Evolutionary conservation across 53 echinoderm and acorn worm genomes (phyloP), one percentile per base, ranked within the genome.

Genomic region (Apostichopus leukothele): DNA sequence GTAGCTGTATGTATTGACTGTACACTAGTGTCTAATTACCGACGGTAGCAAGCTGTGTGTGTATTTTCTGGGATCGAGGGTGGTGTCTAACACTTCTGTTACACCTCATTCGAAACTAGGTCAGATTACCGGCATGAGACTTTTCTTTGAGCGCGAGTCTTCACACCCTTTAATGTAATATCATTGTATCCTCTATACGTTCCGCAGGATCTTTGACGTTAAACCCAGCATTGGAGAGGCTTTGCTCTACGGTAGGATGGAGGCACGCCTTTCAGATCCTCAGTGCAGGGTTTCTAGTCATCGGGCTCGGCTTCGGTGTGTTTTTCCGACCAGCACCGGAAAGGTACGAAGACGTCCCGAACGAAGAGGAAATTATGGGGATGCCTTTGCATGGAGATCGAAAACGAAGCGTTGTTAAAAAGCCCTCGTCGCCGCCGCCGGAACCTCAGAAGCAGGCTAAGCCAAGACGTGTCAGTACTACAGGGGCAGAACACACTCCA

Each of bases 191-290:
- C 55, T 6, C 9, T 55, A 8, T 55, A 55, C 55, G 0, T 25
- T 25, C 55, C 61, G 14, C 79, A 97, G 97, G 97, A 63, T 95
- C 95, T 14, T 89, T 97, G 5, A 61, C 91, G 25, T 63, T 97
- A 16, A 97, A 97, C 67, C 97, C 97, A 5, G 90, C 90, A 13
- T 21, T 95, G 19, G 97, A 97, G 60, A 71, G 86, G 39, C 88
- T 97, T 1, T 97, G 93, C 67, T 81, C 91, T 50, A 86, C 76
- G 8, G 90, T 95, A 11, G 97, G 94, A 16, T 97, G 97, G 97
- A 83, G 97, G 59, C 90, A 92, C 18, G 90, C 97, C 55, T 95
- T 94, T 87, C 91, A 90, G 57, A 89, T 97, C n/a, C 91, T 95
- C 55, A 90, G 91, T 73, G 95, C 87, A 1, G 90, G 75, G 5